phyloP scores from a whole-genome alignment of 2,888 invertebrate genomes.

The Helicoverpa assulta region DNA sequence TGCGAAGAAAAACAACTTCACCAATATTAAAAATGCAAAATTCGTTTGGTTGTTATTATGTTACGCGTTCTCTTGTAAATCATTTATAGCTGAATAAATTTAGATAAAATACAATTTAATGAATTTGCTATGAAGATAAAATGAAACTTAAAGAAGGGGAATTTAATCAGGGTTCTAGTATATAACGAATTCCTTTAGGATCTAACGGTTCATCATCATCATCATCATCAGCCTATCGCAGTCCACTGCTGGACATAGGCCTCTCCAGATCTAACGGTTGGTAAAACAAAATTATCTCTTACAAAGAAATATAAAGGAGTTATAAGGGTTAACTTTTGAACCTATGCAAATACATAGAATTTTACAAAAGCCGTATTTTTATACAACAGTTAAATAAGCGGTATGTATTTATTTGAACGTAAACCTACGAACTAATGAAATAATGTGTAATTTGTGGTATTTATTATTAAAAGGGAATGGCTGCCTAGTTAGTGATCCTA shows the following conservation, averaged over 20 bases:
- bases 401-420: neutral
- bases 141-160: too few species aligned
- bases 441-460: conserved; percentile 11
- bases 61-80: neutral
- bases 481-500: conserved; percentile 1
- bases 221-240: too few species aligned
- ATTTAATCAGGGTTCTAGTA: too few species aligned
- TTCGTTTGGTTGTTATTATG: neutral
- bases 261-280: too few species aligned
- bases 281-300: too few species aligned
- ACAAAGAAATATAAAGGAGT: neutral
- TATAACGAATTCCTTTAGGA: too few species aligned
- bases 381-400: neutral
- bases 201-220: too few species aligned
- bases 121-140: too few species aligned
- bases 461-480: conserved; percentile 4
- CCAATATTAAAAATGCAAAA: neutral
- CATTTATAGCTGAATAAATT: neutral
- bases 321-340: neutral
- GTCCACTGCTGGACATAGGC: too few species aligned
- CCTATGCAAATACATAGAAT: neutral
- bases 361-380: neutral
- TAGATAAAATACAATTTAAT: neutral
- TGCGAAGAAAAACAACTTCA: neutral
- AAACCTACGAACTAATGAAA: neutral